Evolutionary conservation across 2,113 vertebrate genomes (phyloP), one percentile per base, ranked within the genome.

Genomic region (Epinephelus lanceolatus): DNA sequence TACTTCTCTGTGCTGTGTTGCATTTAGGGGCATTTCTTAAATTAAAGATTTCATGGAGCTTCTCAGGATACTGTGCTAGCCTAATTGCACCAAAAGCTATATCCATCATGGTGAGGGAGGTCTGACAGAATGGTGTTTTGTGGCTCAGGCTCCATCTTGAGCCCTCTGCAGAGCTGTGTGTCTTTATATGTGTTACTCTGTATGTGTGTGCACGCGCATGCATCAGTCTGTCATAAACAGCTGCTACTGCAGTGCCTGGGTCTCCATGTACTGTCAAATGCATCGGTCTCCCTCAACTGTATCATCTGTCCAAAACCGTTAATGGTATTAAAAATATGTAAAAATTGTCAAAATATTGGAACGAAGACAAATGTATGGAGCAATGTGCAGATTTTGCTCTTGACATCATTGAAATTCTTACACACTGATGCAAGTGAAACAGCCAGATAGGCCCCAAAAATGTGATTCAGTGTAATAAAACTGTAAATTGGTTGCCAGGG

Each of bases 71-170:
- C 15, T 8, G 13, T 56, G 19, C 2, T 56, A 18, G 0, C 14
- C 23, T 65, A 12, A 76, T n/a, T 76, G 61, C 76, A 80, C 37
- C 30, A 73, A 52, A 83, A 69, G 13, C 56, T 14, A 42, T 84
- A 68, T 77, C 23, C 30, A 47, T 87, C 45, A 23, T 71, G 49
- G 13, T 23, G 65, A 40, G 15, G 52, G 69, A 9, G 63, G 27
- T 85, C 67, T 85, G 74, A 57, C 65, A 65, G 84, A 89, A 86
- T 76, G 72, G 72, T 88, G 78, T 91, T 92, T 76, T 79, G 80
- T 86, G 74, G 86, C 78, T 91, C 68, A 49, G 91, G 82, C 90
- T 94, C 93, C 93, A 94, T 94, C 89, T 93, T 93, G 90, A 93
- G 88, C 85, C 78, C 78, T 90, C 89, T 93, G 94, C 92, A 93